Conservation (phyloP, 2,797 vertebrate species). For the Sternotherus odoratus region DNA sequence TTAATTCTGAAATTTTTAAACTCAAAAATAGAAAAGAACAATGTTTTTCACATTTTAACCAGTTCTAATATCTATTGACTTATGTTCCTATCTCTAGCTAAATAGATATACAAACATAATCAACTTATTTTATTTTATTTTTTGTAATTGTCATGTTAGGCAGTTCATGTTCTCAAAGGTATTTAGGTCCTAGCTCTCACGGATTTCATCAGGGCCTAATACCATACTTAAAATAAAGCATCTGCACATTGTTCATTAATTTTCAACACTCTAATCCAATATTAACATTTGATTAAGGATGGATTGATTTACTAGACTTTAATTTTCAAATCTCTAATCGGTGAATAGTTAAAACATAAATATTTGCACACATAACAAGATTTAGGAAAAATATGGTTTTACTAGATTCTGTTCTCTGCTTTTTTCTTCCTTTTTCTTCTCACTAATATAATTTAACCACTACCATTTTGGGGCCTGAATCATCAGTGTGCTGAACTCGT, state of each 20-base stretch:
- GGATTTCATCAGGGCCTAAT: background rate
- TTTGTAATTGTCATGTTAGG: background rate
- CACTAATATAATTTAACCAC: background rate
- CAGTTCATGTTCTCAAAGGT: background rate
- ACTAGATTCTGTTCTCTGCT: background rate
- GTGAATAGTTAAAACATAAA: constrained; percentile 42
- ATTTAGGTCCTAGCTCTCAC: background rate
- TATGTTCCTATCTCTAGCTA: background rate
- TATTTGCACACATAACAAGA: background rate
- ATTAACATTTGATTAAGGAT: constrained; percentile 65
- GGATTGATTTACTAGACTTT: constrained; percentile 62
- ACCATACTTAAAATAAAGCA: background rate
- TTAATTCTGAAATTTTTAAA: background rate
- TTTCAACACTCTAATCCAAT: constrained; percentile 28
- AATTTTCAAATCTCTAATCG: constrained; percentile 35
- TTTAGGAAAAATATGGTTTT: background rate
- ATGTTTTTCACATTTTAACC: background rate
- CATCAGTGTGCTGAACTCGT: background rate
- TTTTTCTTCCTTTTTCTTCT: background rate
- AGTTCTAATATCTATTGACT: background rate
- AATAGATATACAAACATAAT: background rate
- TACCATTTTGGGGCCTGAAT: background rate
- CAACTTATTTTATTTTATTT: background rate
- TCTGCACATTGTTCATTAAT: constrained; percentile 56
- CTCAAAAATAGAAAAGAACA: background rate